Evolutionary conservation across 2,797 vertebrate species (phyloP).

Genomic region (Pangasius macronema): DNA sequence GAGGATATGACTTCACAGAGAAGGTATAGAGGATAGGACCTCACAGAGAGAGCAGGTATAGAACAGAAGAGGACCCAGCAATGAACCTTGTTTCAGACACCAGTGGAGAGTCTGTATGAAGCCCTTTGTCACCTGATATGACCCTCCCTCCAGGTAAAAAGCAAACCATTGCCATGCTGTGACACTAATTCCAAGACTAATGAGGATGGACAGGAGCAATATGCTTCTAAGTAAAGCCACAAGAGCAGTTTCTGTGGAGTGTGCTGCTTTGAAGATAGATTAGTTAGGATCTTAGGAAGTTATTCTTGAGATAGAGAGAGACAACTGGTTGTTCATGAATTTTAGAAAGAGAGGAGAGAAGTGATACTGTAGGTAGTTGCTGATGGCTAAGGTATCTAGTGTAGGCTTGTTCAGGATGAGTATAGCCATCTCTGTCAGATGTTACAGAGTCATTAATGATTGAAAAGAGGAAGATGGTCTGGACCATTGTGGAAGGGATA

Average conservation of each 20-base stretch:
- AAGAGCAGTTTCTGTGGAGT: background rate
- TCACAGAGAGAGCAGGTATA: background rate
- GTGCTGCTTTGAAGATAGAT: background rate
- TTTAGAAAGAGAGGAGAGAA: background rate
- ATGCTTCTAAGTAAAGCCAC: background rate
- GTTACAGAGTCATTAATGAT: background rate
- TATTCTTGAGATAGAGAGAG: background rate
- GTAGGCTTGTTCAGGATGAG: background rate
- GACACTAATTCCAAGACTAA: background rate
- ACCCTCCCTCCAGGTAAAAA: background rate
- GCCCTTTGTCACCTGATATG: background rate
- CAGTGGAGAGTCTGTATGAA: background rate
- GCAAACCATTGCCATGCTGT: background rate
- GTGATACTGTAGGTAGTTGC: background rate
- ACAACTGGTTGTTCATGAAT: background rate
- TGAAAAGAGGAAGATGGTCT: background rate
- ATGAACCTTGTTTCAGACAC: background rate
- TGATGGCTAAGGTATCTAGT: background rate
- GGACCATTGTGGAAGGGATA: background rate
- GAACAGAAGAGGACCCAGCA: background rate
- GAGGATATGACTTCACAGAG: background rate
- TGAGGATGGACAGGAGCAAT: background rate
- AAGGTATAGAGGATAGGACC: background rate
- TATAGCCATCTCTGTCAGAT: background rate
- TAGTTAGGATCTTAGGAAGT: background rate